Evolutionary conservation across 2,113 vertebrate species (phyloP).

Genomic region (Eleginops maclovinus): DNA sequence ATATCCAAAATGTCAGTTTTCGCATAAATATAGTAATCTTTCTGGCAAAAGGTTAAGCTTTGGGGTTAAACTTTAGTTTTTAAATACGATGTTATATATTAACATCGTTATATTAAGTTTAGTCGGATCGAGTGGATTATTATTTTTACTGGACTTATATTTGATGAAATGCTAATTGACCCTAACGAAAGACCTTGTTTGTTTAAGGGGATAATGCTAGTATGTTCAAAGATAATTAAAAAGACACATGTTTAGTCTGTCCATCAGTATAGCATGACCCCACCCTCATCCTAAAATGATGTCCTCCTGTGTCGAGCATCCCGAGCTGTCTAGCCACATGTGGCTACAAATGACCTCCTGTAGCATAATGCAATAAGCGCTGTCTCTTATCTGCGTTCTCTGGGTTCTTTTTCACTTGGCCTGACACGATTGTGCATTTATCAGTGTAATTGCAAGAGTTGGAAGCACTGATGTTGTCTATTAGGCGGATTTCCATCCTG

Average conservation of each 20-base stretch:
- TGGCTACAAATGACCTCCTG: constrained; percentile 80
- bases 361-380: constrained; percentile 81
- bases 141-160: background rate
- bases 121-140: background rate
- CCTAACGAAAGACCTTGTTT: background rate
- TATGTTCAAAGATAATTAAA: background rate
- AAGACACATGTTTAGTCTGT: background rate
- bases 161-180: background rate
- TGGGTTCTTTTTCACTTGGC: constrained; percentile 77
- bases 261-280: background rate
- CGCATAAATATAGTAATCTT: background rate
- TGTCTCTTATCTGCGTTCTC: constrained; percentile 78
- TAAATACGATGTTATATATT: too few relatives aligned
- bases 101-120: too few relatives aligned
- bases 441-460: constrained; percentile 85
- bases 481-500: constrained; percentile 84
- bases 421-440: constrained; percentile 84
- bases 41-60: background rate
- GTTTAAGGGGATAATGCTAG: background rate
- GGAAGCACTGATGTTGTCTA: constrained; percentile 86
- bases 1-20: background rate
- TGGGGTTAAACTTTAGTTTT: background rate
- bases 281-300: constrained; percentile 51
- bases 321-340: constrained; percentile 61
- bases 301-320: constrained; percentile 63